Conservation (phyloP, 2,797 vertebrate species). For the Ctenopoma multispine region DNA sequence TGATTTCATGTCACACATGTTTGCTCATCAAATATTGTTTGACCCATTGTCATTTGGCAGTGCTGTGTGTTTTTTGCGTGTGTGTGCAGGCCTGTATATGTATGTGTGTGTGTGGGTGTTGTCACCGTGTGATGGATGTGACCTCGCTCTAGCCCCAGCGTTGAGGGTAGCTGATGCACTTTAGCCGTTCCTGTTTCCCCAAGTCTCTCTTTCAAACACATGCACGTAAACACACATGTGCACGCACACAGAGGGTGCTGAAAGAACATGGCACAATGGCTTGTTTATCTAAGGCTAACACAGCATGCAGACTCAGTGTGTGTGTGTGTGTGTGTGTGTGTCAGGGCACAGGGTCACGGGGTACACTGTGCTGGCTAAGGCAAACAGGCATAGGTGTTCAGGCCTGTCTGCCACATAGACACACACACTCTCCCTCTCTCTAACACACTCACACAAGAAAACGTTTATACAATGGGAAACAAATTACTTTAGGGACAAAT, state of each 20-base stretch:
- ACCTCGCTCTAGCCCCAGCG: conserved; percentile 45
- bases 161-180: conserved; percentile 64
- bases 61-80: conserved; percentile 13
- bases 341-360: conserved; percentile 47
- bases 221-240: conserved; percentile 27
- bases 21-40: conserved; percentile 61
- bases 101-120: conserved; percentile 39
- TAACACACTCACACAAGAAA: background rate
- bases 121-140: conserved; percentile 69
- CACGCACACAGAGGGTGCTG: conserved; percentile 46
- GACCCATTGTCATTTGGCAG: conserved; percentile 25
- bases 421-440: background rate
- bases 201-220: conserved; percentile 28
- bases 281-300: conserved; percentile 62
- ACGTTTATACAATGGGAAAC: background rate
- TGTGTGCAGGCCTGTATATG: background rate
- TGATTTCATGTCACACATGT: conserved; percentile 59
- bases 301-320: conserved; percentile 32
- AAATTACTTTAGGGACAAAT: background rate
- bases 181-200: conserved; percentile 55
- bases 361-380: conserved; percentile 14
- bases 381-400: conserved; percentile 52
- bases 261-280: conserved; percentile 61
- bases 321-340: conserved; percentile 31
- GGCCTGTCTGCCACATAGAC: conserved; percentile 23